Base-by-base conservation (phyloP, 1,140 invertebrate species). In the Euglossa dilemma region DNA sequence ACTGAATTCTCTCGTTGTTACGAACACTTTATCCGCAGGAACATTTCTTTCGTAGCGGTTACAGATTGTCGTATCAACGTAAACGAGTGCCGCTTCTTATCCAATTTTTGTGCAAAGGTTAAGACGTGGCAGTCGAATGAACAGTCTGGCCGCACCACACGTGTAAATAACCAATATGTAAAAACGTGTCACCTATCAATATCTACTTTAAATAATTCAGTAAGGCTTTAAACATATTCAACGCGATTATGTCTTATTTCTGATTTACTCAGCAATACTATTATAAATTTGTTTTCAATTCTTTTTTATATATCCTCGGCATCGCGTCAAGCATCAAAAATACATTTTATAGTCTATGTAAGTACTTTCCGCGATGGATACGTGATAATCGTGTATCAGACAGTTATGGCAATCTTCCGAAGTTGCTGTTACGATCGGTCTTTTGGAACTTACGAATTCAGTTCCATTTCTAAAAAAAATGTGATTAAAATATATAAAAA, bases 321-420 rank as follows among this genome's bases (percentile, higher is more conserved):
- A 84, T 82, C 66, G 72, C 72, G 57, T 82, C 56, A 82, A 85
- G 70, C 78, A 85, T 56, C 64, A 36, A 69, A 85, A 81, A 85
- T 71, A 85, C 79, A 23, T 82, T 75, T 69, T 83, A 61, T 11
- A 59, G 14, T 75, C 64, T 83, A 63, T 50, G 52, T 85, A 85
- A 82, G 84, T 87, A 88, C 70, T 85, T 82, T 76, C 61, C 80
- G 71, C 70, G 61, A 85, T 83, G 25, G 50, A 78, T 76, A 85
- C 52, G n/a, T 74, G 57, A 81, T 56, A 64, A 78, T 57, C 25
- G 20, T 74, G 52, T 71, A n/a, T 79, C 36, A 77, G 57, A 78
- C 56, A 66, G 14, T 67, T 78, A 43, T 66, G 28, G 28, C n/a
- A 79, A 75, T 83, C 85, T 66, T 59, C 25, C 52, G 14, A 54